Percentiles rank a stretch among this genome's conserved stretches.
phyloP scores from a whole-genome alignment of 2,888 invertebrate genomes.

The Pilophorus perplexus region DNA sequence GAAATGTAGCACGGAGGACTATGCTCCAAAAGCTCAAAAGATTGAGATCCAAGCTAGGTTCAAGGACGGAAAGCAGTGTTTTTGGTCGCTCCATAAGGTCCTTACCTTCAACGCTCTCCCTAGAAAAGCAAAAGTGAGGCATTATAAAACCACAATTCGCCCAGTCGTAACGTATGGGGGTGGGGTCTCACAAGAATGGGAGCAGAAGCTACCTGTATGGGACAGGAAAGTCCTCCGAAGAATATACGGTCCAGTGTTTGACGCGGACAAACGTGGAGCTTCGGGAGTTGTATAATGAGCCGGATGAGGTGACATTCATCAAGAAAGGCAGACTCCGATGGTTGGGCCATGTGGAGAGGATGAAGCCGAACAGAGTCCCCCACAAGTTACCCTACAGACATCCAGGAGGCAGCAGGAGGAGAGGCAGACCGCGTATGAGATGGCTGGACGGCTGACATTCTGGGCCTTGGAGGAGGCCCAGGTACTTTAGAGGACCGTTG shows the following conservation, averaged over 20 bases:
- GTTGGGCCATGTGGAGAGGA: not conserved
- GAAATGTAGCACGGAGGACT: not conserved
- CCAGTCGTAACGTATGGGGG: too few relatives aligned
- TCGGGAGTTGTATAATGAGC: not conserved
- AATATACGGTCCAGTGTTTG: not conserved
- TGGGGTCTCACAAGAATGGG: too few relatives aligned
- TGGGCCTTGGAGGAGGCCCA: not conserved
- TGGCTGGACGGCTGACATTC: not conserved
- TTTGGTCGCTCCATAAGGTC: not conserved
- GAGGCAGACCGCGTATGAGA: not conserved
- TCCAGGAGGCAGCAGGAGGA: too few relatives aligned
- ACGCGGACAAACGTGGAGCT: too few relatives aligned
- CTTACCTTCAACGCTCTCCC: too few relatives aligned
- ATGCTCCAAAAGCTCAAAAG: not conserved
- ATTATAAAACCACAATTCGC: too few relatives aligned
- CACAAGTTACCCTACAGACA: not conserved
- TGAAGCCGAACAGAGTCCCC: not conserved
- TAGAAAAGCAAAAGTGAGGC: too few relatives aligned
- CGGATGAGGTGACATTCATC: not conserved
- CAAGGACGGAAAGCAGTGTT: not conserved
- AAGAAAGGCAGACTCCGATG: not conserved
- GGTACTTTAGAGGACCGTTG: too few relatives aligned
- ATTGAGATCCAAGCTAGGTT: not conserved
- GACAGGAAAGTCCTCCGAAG: not conserved
- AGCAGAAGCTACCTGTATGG: not conserved